Conservation (phyloP, 1,140 invertebrate genomes). For the Matsumurasca onukii region DNA sequence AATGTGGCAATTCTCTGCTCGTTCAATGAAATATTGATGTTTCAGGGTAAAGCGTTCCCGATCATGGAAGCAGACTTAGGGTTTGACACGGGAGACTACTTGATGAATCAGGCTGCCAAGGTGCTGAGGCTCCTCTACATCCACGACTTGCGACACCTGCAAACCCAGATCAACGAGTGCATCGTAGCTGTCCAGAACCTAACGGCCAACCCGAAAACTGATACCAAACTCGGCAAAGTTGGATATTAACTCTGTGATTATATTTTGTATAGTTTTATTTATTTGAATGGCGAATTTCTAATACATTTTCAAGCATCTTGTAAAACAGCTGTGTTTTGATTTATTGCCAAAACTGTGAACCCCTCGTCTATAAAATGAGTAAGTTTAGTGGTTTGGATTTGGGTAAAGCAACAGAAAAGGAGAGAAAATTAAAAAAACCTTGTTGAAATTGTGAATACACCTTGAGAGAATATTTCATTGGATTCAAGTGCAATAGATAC, state of each 20-base stretch:
- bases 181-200: constrained; percentile 90
- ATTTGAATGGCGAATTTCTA: neutral
- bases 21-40: too few species aligned
- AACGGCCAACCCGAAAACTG: constrained; percentile 96
- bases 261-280: neutral
- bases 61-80: constrained; percentile 66
- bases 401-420: too few species aligned
- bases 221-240: constrained; percentile 92
- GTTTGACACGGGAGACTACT: constrained; percentile 67
- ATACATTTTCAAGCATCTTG: too few species aligned
- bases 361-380: too few species aligned
- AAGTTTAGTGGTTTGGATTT: too few species aligned
- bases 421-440: too few species aligned
- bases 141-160: constrained; percentile 85
- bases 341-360: too few species aligned
- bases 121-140: constrained; percentile 88
- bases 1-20: too few species aligned
- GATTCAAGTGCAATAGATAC: too few species aligned
- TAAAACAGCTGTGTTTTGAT: too few species aligned
- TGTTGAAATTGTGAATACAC: too few species aligned
- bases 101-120: constrained; percentile 75
- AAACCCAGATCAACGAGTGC: constrained; percentile 93
- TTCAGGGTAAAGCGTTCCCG: constrained; percentile 65
- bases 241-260: constrained; percentile 58
- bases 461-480: too few species aligned